phyloP scores from a whole-genome alignment of 2,888 invertebrate genomes.

The Megastigmus dorsalis region DNA sequence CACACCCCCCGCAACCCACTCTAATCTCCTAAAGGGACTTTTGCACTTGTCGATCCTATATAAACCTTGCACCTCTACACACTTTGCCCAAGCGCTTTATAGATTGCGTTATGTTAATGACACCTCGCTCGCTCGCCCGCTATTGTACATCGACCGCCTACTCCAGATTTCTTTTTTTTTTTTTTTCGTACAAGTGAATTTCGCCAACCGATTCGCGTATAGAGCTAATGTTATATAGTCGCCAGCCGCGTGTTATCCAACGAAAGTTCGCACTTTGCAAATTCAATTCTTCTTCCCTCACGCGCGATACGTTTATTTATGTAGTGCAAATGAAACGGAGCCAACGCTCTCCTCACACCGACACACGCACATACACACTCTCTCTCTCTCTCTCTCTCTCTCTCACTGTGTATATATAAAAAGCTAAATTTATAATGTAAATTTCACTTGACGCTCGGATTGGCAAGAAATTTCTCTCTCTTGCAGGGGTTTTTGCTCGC shows the following conservation, averaged over 20 bases:
- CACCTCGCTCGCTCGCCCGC: neutral
- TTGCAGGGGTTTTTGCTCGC: no score
- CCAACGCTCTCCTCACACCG: neutral
- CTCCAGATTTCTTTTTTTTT: no score
- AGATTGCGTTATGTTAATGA: conserved; percentile 30
- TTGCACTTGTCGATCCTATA: conserved; percentile 39
- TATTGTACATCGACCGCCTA: no score
- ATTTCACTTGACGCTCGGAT: conserved; percentile 30
- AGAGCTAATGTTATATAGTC: no score
- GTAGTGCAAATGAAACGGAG: conserved; percentile 17
- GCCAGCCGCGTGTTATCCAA: neutral
- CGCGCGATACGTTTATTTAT: conserved; percentile 39
- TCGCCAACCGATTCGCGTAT: no score
- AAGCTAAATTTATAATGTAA: conserved; percentile 39
- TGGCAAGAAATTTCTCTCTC: conserved; percentile 39
- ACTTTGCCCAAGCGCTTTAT: conserved; percentile 21
- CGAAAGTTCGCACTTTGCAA: conserved; percentile 1
- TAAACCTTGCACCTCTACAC: conserved; percentile 20
- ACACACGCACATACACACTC: no score
- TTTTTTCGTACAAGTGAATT: no score
- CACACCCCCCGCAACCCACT: neutral
- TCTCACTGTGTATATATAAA: no score
- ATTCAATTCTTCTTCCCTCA: conserved; percentile 23
- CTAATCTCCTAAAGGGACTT: conserved; percentile 49
- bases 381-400: no score